phyloP scores from a whole-genome alignment of 2,113 vertebrate species.

The Fulmarus glacialis region DNA sequence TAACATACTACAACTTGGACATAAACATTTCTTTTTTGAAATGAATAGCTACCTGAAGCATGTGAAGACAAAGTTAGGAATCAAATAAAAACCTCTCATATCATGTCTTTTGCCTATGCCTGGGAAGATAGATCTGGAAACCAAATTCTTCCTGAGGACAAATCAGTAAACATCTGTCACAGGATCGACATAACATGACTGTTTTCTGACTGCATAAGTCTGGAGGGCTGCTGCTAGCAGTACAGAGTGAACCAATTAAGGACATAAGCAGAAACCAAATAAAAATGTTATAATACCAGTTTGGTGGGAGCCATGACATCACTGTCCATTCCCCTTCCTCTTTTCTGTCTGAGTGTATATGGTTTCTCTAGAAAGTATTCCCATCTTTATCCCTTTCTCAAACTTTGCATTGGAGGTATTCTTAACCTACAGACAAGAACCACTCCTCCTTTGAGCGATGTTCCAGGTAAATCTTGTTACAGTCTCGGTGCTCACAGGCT shows the following conservation, averaged over 20 bases:
- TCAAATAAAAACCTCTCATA: neutral
- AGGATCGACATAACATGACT: neutral
- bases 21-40: neutral
- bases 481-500: neutral
- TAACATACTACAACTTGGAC: neutral
- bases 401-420: neutral
- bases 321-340: neutral
- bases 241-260: neutral
- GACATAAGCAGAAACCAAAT: neutral
- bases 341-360: neutral
- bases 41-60: neutral
- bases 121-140: neutral
- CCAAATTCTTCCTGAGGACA: neutral
- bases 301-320: neutral
- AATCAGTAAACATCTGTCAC: neutral
- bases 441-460: neutral
- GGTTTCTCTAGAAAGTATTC: neutral
- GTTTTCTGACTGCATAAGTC: neutral
- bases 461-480: neutral
- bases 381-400: neutral
- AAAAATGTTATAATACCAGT: neutral
- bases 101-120: neutral
- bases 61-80: neutral
- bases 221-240: neutral
- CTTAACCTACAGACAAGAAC: neutral